A percentile compares a stretch with the other conserved stretches of the same genome.
Conservation (phyloP, 2,797 vertebrate genomes). For the Artibeus jamaicensis region DNA sequence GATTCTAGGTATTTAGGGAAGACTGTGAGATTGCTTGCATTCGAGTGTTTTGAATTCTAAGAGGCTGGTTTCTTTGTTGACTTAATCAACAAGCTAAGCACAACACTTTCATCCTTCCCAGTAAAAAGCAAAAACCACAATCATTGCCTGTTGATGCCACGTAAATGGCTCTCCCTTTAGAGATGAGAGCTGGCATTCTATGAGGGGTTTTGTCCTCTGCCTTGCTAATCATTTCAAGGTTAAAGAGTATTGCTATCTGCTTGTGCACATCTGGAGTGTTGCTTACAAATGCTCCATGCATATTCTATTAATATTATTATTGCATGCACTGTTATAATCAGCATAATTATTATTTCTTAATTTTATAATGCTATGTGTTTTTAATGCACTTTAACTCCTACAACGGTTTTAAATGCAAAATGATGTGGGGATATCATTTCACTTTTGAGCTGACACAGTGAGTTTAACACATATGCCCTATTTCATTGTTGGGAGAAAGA, state of each 20-base stretch:
- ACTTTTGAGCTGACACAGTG: background rate
- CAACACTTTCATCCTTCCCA: conserved; percentile 74
- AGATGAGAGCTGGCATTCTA: conserved; percentile 61
- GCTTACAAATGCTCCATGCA: background rate
- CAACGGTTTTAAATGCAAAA: conserved; percentile 1
- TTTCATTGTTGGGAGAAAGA: background rate
- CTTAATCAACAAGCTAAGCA: conserved; percentile 78
- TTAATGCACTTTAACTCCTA: background rate
- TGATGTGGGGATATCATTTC: background rate
- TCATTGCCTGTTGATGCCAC: conserved; percentile 74
- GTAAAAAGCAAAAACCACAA: conserved; percentile 73
- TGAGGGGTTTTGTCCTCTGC: conserved; percentile 64
- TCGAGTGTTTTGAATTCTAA: conserved; percentile 45
- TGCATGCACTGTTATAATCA: background rate
- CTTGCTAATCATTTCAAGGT: background rate
- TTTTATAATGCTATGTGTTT: background rate
- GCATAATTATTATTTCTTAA: background rate
- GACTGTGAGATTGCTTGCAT: conserved; percentile 26
- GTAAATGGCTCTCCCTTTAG: conserved; percentile 74
- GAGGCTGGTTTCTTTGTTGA: conserved; percentile 66
- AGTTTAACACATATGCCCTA: background rate
- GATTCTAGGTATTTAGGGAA: conserved; percentile 45
- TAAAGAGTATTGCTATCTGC: background rate
- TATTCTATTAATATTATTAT: background rate
- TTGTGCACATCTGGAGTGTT: background rate